Percentiles rank a stretch among this genome's conserved stretches.
phyloP scores from a whole-genome alignment of 2,113 vertebrate species.

The Gulo gulo region DNA sequence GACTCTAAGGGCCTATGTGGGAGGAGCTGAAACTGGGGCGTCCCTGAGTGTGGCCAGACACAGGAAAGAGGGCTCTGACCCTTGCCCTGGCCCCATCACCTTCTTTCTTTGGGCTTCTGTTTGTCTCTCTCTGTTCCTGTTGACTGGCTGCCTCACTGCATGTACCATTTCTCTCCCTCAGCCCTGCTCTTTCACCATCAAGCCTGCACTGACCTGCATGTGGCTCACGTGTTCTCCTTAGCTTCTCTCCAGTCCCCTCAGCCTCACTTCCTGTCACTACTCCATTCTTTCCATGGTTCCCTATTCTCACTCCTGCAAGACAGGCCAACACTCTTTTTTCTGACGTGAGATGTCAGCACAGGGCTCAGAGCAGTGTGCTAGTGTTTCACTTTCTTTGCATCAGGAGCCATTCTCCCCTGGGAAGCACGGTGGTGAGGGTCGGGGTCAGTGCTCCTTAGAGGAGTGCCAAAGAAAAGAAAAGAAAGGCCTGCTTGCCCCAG shows the following conservation, averaged over 20 bases:
- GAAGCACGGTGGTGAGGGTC: neutral
- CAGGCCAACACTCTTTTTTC: neutral
- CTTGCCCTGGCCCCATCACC: neutral
- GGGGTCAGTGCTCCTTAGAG: neutral
- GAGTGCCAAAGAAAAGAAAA: neutral
- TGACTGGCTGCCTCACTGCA: fast-evolving
- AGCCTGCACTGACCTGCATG: neutral
- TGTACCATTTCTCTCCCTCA: neutral
- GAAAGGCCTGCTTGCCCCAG: neutral
- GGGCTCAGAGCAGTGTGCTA: neutral
- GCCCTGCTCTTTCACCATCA: neutral
- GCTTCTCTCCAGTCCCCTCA: neutral
- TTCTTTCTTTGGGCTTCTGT: neutral
- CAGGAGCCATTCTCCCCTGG: neutral
- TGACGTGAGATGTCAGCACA: neutral
- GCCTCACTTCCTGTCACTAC: neutral
- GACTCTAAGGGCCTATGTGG: neutral
- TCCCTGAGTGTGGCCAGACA: neutral
- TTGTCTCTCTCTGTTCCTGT: neutral
- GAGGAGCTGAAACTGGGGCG: neutral
- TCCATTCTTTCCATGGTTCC: neutral
- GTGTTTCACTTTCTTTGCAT: neutral
- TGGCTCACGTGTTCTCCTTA: neutral
- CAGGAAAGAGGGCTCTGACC: too few relatives aligned
- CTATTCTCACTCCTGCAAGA: neutral